Base-by-base conservation (phyloP, 23 tunicate species). In the Diplosoma virens region DNA sequence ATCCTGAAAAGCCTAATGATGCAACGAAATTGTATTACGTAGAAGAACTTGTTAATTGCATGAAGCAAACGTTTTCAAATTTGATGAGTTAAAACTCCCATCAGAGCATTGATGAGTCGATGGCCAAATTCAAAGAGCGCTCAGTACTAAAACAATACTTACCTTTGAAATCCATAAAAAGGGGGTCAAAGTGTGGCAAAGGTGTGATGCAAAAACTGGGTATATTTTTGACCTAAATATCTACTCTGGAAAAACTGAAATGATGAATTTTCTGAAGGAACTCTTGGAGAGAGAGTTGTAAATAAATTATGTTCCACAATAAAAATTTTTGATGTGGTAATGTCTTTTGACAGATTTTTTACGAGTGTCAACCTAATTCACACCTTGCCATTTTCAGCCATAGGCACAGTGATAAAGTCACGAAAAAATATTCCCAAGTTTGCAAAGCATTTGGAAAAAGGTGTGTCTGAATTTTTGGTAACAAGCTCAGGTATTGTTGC, bases 221-320 rank as follows among this genome's bases (percentile, higher is more conserved):
- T 29, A 61, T 61, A 61, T 61, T n/a, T 61, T 29, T 61, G 69
- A 61, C 35, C 69, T 27, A 61, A 61, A 61, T 61, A 29, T 61
- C 21, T 61, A 29, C 18, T 11, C 69, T 61, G 35, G 35, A 61
- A 61, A 61, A 61, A 22, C 35, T 61, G 69, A 61, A 61, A 61
- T 61, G 35, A 61, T 61, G 69, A 61, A 11, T 29, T 61, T 29
- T 61, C 35, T 61, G 69, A 61, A 29, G 69, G 35, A 26, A 61
- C 35, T 61, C 69, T n/a, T 29, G 69, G 35, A 61, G 69, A 61
- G 69, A 61, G 69, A n/a, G 69, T 61, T 61, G 69, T 61, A 29
- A 61, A 28, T 61, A 61, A 61, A 61, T 61, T 61, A 29, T 61
- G 35, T 61, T 61, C 9, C 9, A 29, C 69, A 61, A 61, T 61